Conservation (phyloP, 2,113 vertebrate species). For the Mesitornis unicolor region DNA sequence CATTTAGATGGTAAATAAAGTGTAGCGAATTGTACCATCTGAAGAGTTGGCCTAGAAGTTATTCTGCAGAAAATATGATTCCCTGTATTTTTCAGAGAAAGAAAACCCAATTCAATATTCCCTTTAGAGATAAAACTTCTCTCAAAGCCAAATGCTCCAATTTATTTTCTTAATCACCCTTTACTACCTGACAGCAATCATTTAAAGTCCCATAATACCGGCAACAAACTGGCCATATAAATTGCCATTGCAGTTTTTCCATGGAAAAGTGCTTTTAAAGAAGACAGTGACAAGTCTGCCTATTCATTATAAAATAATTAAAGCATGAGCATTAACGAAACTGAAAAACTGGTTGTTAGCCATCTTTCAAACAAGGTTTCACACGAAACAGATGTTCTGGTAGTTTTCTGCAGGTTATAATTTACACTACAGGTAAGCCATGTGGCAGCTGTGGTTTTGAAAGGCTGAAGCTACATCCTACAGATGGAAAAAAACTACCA, state of each 20-base stretch:
- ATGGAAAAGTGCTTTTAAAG: background rate
- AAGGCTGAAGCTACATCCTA: background rate
- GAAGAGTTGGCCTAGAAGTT: background rate
- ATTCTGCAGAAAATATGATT: background rate
- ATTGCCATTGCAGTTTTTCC: background rate
- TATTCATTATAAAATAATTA: background rate
- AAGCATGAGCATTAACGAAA: rapidly evolving
- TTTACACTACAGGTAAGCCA: background rate
- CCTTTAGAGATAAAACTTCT: background rate
- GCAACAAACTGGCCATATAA: background rate
- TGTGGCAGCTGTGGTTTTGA: background rate
- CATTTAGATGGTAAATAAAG: background rate
- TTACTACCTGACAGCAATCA: background rate
- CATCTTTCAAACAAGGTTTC: background rate
- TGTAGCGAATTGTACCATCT: background rate
- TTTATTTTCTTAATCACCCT: background rate
- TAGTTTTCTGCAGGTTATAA: background rate
- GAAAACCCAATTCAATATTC: background rate
- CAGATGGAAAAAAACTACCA: background rate
- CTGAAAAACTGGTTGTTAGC: background rate
- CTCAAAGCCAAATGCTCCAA: background rate
- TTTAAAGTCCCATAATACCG: background rate
- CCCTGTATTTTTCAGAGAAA: background rate
- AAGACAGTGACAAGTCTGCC: background rate
- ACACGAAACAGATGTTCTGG: background rate